Evolutionary conservation across 2,888 invertebrate genomes (phyloP).

Genomic region (Drosophila acutilabella): DNA sequence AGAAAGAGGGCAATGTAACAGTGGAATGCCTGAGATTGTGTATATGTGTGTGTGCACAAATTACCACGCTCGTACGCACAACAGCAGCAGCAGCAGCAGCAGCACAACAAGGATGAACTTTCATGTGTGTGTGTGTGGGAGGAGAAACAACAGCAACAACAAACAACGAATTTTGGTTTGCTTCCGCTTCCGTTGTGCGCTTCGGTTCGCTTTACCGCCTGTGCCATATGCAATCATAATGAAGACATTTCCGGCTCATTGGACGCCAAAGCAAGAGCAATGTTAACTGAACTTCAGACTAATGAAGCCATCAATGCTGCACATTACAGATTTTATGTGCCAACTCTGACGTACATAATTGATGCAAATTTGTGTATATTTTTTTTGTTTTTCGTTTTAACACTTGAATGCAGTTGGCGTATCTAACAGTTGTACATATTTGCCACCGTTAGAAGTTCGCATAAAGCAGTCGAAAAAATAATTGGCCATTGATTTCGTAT

Average conservation of each 20-base stretch:
- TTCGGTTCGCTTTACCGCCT: constrained; percentile 17
- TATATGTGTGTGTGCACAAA: constrained; percentile 48
- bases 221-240: constrained; percentile 75
- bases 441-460: neutral
- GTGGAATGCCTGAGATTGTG: constrained; percentile 52
- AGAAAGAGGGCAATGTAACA: neutral
- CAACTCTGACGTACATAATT: constrained; percentile 43
- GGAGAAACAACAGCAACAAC: constrained; percentile 8
- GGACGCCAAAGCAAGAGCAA: constrained; percentile 58
- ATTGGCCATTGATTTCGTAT: constrained; percentile 57
- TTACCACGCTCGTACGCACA: constrained; percentile 76
- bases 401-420: constrained; percentile 50
- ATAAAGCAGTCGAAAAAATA: constrained; percentile 28
- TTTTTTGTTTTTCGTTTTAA: constrained; percentile 29
- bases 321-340: constrained; percentile 29
- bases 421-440: neutral
- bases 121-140: neutral
- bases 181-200: constrained; percentile 58
- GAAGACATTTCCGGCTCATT: constrained; percentile 79
- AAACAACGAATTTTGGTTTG: constrained; percentile 67
- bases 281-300: constrained; percentile 36
- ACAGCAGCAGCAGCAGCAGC: constrained; percentile 2
- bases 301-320: constrained; percentile 64
- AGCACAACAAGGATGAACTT: constrained; percentile 13
- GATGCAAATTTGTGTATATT: constrained; percentile 55